Evolutionary conservation across 2,797 vertebrate genomes (phyloP).

Genomic region (Pangasius mekongensis): DNA sequence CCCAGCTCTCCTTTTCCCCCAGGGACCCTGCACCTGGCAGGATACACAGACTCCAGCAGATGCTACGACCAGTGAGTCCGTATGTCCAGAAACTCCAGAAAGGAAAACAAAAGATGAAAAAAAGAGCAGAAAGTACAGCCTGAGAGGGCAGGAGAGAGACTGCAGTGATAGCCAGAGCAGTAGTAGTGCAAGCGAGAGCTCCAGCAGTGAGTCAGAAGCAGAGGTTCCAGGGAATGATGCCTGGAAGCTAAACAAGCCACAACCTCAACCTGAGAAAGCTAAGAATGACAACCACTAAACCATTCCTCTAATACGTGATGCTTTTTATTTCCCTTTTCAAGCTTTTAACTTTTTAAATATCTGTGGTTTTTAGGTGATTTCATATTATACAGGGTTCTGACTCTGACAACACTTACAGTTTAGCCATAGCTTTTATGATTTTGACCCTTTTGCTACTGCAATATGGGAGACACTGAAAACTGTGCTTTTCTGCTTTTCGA

Average conservation of each 20-base stretch:
- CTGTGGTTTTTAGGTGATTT: neutral
- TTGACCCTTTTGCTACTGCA: neutral
- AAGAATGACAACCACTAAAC: slow-evolving; percentile 29
- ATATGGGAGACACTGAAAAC: neutral
- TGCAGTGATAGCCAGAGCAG: slow-evolving; percentile 61
- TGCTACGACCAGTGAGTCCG: slow-evolving; percentile 37
- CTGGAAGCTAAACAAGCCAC: slow-evolving; percentile 55
- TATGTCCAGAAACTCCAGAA: neutral
- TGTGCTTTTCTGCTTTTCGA: neutral
- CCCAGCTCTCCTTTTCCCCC: slow-evolving; percentile 66
- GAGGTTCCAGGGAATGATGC: slow-evolving; percentile 55
- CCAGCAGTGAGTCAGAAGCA: slow-evolving; percentile 67
- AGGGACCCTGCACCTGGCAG: slow-evolving; percentile 38
- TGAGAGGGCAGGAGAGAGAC: slow-evolving; percentile 57
- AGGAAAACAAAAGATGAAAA: slow-evolving; percentile 33
- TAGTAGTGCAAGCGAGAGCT: slow-evolving; percentile 63
- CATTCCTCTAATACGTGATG: neutral
- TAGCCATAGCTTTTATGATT: neutral
- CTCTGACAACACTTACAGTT: neutral
- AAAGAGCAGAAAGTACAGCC: slow-evolving; percentile 57
- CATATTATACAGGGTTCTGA: neutral
- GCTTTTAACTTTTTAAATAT: neutral
- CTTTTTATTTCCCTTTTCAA: neutral
- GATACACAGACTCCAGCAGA: neutral
- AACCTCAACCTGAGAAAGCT: slow-evolving; percentile 43